phyloP scores from a whole-genome alignment of 2,888 invertebrate genomes.

The Adineta ricciae region DNA sequence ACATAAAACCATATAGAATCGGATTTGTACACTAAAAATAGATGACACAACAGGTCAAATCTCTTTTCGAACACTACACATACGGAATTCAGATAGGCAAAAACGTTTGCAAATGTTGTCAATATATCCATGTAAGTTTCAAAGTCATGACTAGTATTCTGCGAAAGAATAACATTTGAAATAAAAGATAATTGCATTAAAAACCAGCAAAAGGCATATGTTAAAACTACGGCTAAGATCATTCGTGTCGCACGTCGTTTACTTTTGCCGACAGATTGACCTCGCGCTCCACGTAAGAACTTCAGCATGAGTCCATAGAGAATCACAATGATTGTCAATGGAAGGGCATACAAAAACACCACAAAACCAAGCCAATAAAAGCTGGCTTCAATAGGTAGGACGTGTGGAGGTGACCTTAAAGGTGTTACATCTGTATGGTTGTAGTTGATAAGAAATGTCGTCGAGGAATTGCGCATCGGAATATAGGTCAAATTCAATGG shows the following conservation, averaged over 20 bases:
- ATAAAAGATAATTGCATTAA: conserved; percentile 11
- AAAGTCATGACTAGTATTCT: not conserved
- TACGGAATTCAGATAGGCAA: not conserved
- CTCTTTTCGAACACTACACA: not conserved
- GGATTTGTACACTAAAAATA: conserved; percentile 53
- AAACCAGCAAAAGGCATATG: conserved; percentile 5
- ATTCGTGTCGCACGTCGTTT: conserved; percentile 18
- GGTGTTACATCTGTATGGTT: not conserved
- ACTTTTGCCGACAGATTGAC: not conserved
- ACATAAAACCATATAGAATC: conserved; percentile 66
- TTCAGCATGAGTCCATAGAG: conserved; percentile 12
- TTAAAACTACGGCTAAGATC: conserved; percentile 11
- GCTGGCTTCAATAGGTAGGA: not conserved
- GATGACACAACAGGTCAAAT: not conserved
- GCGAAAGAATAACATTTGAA: not conserved
- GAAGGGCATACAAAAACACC: not conserved
- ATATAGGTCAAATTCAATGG: not conserved
- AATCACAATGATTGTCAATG: not conserved
- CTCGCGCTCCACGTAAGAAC: conserved; percentile 15
- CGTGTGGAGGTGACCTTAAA: not conserved
- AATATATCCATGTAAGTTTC: not conserved
- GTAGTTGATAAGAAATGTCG: not conserved
- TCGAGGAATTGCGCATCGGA: not conserved
- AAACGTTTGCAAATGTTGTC: not conserved
- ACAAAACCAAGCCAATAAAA: conserved; percentile 16